A percentile compares a stretch with the other conserved stretches of the same genome.
Evolutionary conservation across 2,888 invertebrate species (phyloP).

Genomic region (Alentia gelatinosa): DNA sequence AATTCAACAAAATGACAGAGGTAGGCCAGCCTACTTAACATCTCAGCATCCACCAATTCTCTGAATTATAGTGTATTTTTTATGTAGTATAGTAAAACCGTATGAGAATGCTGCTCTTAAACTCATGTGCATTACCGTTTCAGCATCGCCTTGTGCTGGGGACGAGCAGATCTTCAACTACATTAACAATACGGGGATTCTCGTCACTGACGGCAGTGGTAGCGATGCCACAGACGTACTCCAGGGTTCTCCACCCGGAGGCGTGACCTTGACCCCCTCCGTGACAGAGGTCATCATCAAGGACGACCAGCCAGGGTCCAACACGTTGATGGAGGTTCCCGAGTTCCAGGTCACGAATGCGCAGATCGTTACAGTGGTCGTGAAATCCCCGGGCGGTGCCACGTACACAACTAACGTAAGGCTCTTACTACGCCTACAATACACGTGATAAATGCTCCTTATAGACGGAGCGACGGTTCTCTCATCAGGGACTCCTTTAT

Average conservation of each 20-base stretch:
- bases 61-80: too few species aligned
- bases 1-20: too few species aligned
- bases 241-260: neutral
- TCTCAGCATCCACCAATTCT: too few species aligned
- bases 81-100: too few species aligned
- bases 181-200: neutral
- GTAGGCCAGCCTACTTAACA: too few species aligned
- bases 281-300: neutral
- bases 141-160: neutral
- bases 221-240: neutral
- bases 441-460: too few species aligned
- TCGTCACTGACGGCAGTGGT: neutral
- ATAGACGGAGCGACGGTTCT: too few species aligned
- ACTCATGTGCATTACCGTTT: too few species aligned
- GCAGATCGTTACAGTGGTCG: neutral
- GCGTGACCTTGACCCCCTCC: neutral
- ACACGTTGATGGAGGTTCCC: conserved; percentile 35
- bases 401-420: neutral
- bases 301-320: neutral
- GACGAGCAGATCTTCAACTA: conserved; percentile 12
- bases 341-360: conserved; percentile 13
- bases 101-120: too few species aligned
- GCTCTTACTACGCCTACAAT: too few species aligned
- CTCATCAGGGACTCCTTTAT: too few species aligned
- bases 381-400: neutral